These are phyloP conservation scores for Ancistrus triradiatus DNA, from an alignment of 2,113 vertebrate species.

Conservation along the genomic window DNA sequence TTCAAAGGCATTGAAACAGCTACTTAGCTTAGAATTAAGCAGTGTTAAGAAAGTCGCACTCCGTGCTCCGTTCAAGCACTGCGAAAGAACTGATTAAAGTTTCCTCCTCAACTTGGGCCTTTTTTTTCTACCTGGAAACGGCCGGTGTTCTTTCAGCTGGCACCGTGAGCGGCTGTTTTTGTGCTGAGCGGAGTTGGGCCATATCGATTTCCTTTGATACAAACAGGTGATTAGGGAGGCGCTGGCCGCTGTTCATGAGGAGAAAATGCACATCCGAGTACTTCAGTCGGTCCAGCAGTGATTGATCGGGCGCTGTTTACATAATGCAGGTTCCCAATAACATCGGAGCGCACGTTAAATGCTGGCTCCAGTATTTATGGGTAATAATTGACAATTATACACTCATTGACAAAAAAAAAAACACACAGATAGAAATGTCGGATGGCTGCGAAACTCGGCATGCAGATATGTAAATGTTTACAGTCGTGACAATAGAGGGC, in stretches of 20 bases:
- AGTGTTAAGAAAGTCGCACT: constrained; percentile 30
- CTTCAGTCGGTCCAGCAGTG: constrained; percentile 22
- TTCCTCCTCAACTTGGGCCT: background rate
- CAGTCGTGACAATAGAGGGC: too few species aligned
- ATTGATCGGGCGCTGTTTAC: constrained; percentile 20
- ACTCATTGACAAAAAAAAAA: too few species aligned
- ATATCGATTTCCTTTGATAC: constrained; percentile 46
- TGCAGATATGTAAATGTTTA: too few species aligned
- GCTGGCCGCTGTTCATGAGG: constrained; percentile 3
- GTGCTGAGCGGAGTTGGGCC: constrained; percentile 2
- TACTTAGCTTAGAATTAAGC: constrained; percentile 43
- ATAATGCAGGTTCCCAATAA: background rate
- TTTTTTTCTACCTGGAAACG: background rate
- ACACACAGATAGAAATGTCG: too few species aligned
- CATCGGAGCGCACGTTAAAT: too few species aligned
- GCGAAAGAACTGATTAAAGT: constrained; percentile 30
- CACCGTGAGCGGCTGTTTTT: constrained; percentile 19
- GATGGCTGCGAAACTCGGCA: too few species aligned
- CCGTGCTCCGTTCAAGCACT: constrained; percentile 27
- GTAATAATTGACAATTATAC: too few species aligned
- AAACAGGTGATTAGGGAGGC: constrained; percentile 32
- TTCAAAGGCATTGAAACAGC: constrained; percentile 40
- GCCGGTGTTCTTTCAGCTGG: too few species aligned
- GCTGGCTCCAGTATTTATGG: background rate
- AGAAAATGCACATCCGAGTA: constrained; percentile 3